phyloP scores from a whole-genome alignment of 2,797 vertebrate genomes.

The Schizothorax lantsangensis region DNA sequence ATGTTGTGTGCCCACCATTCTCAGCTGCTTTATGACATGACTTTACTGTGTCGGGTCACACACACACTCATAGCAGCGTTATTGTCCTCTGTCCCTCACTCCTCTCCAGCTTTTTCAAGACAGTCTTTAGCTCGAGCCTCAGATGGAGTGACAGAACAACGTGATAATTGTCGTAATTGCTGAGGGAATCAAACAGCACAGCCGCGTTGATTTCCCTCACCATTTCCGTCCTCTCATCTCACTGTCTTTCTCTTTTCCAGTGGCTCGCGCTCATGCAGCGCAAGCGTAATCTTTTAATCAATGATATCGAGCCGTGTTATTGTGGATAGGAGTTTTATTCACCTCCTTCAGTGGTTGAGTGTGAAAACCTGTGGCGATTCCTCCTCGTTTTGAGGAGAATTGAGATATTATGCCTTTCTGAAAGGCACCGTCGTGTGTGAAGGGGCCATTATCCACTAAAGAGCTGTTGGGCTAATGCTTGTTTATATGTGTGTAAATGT shows the following conservation, averaged over 20 bases:
- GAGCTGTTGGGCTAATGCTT: constrained; percentile 19
- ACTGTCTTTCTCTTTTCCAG: background rate
- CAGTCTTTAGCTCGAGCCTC: background rate
- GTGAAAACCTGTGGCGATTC: constrained; percentile 19
- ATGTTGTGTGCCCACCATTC: constrained; percentile 14
- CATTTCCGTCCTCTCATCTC: constrained; percentile 1
- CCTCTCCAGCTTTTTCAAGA: background rate
- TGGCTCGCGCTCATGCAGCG: background rate
- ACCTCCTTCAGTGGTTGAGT: constrained; percentile 16
- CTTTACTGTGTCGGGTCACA: background rate
- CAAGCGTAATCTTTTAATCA: constrained; percentile 57
- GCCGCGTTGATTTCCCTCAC: background rate
- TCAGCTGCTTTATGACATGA: constrained; percentile 21
- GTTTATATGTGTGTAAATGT: constrained; percentile 31
- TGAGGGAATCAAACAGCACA: constrained; percentile 46
- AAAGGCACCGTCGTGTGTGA: constrained; percentile 14
- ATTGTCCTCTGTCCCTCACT: background rate
- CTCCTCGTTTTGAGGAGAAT: constrained; percentile 23
- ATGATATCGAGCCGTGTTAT: constrained; percentile 35
- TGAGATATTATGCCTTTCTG: constrained; percentile 34
- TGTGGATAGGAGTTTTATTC: constrained; percentile 28
- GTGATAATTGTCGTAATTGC: constrained; percentile 54
- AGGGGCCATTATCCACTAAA: constrained; percentile 45
- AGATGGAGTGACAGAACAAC: constrained; percentile 26
- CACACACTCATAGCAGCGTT: background rate